A percentile compares a stretch with the other conserved stretches of the same genome.
Conservation (phyloP, 2,888 invertebrate species). For the Arge pagana region DNA sequence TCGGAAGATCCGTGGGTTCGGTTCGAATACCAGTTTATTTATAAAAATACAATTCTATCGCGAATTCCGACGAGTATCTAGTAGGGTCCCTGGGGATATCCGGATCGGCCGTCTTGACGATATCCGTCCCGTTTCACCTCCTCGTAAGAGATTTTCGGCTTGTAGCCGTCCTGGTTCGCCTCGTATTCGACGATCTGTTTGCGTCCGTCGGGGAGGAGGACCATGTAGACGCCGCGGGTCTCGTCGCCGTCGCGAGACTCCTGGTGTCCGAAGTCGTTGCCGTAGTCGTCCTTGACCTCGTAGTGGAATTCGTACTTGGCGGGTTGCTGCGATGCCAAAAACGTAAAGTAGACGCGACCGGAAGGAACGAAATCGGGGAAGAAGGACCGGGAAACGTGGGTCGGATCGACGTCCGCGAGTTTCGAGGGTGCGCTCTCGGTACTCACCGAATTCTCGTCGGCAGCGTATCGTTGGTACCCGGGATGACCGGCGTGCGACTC, state of each 20-base stretch:
- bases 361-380: background rate
- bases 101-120: background rate
- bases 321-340: conserved; percentile 38
- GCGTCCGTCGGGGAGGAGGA: conserved; percentile 55
- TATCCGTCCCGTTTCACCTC: conserved; percentile 57
- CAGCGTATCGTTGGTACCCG: conserved; percentile 4
- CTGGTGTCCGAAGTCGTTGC: conserved; percentile 56
- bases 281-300: conserved; percentile 51
- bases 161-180: conserved; percentile 71
- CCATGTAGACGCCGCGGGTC: conserved; percentile 55
- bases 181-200: conserved; percentile 70
- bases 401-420: background rate
- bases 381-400: background rate
- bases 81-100: conserved; percentile 6
- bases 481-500: background rate
- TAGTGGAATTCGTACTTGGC: conserved; percentile 54
- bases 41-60: no score
- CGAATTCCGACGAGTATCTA: no score
- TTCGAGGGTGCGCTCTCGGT: no score
- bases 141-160: conserved; percentile 71
- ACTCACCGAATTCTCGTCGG: conserved; percentile 9
- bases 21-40: no score
- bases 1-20: no score
- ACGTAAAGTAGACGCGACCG: background rate
- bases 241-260: conserved; percentile 54